phyloP scores from a whole-genome alignment of 1,140 invertebrate genomes.

The Drosophila repletoides region DNA sequence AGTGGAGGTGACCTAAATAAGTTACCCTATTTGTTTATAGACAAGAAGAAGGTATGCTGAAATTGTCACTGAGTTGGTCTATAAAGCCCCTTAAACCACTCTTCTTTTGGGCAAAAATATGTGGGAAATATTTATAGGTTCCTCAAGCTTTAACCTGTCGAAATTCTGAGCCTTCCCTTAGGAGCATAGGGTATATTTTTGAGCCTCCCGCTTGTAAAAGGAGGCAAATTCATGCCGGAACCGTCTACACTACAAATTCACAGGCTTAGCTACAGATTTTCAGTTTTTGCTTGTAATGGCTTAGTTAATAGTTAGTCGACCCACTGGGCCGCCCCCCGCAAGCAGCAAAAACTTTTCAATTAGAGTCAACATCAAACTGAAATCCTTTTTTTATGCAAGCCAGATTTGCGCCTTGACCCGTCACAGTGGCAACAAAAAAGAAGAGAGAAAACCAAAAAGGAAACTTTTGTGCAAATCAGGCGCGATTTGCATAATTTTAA shows the following conservation, averaged over 20 bases:
- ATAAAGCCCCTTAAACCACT: no score
- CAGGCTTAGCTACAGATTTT: neutral
- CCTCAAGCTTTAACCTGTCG: no score
- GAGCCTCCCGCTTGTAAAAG: no score
- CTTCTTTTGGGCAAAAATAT: no score
- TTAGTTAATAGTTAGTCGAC: neutral
- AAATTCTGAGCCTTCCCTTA: no score
- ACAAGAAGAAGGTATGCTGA: neutral
- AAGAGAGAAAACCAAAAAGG: conserved; percentile 40
- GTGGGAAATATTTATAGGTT: no score
- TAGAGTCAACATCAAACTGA: conserved; percentile 43
- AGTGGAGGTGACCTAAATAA: conserved; percentile 25
- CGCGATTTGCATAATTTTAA: conserved; percentile 73
- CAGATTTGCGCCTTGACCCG: conserved; percentile 70
- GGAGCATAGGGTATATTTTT: no score
- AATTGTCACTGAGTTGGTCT: neutral
- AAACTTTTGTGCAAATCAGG: conserved; percentile 75
- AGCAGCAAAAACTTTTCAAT: conserved; percentile 65
- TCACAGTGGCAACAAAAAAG: conserved; percentile 18
- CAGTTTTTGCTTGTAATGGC: conserved; percentile 31
- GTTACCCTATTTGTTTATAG: neutral
- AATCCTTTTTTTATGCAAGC: conserved; percentile 59
- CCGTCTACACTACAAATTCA: neutral
- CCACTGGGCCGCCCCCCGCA: neutral
- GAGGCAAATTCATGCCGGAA: neutral